These are phyloP conservation scores for Nomia melanderi DNA, from an alignment of 1,140 invertebrate genomes.

Conservation along the genomic window DNA sequence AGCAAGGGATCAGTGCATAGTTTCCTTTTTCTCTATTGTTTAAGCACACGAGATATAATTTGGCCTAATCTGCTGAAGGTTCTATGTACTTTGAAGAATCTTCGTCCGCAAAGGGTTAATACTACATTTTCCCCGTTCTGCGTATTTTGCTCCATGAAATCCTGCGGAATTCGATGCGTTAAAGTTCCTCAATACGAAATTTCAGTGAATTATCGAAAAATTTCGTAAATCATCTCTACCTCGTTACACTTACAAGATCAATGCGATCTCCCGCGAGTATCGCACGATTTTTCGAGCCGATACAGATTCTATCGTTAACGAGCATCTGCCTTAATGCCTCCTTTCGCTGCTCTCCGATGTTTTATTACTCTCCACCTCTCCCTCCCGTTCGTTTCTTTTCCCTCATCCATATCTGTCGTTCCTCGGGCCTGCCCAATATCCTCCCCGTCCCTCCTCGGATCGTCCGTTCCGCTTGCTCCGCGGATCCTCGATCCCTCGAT, in stretches of 20 bases:
- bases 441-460: conserved; percentile 2
- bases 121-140: no score
- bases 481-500: conserved; percentile 32
- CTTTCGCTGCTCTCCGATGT: neutral
- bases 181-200: no score
- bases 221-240: no score
- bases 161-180: no score
- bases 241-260: conserved; percentile 45
- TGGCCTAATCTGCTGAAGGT: no score
- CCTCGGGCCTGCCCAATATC: conserved; percentile 18
- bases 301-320: conserved; percentile 60
- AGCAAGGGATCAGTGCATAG: no score
- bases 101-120: no score
- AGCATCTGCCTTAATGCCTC: conserved; percentile 48
- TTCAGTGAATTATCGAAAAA: no score
- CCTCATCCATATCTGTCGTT: conserved; percentile 29
- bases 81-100: no score
- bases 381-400: conserved; percentile 26
- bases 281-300: conserved; percentile 59
- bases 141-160: no score
- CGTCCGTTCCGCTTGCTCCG: neutral
- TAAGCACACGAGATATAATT: no score
- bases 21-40: no score
- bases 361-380: neutral
- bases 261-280: conserved; percentile 50